These are phyloP conservation scores for Apteryx mantelli DNA, from an alignment of 2,113 vertebrate genomes.

Conservation along the genomic window DNA sequence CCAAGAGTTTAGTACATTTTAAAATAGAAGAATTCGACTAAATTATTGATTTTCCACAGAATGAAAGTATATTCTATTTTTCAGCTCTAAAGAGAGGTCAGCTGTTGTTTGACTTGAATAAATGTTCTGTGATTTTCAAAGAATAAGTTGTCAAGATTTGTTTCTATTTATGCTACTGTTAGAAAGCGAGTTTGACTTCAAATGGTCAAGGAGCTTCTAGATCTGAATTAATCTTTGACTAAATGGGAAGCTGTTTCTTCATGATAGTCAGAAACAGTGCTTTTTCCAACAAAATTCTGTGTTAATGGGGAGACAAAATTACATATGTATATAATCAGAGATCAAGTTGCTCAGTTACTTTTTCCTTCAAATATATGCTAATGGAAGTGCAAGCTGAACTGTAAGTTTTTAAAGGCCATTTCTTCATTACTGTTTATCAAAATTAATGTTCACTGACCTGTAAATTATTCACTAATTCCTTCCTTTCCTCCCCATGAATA, in stretches of 20 bases:
- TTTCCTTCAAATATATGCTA: background rate
- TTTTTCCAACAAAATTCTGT: background rate
- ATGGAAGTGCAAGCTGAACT: background rate
- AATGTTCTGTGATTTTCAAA: background rate
- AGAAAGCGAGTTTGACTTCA: background rate
- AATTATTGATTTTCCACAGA: conserved; percentile 12
- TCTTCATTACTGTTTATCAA: background rate
- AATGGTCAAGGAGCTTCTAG: background rate
- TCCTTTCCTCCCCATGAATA: background rate
- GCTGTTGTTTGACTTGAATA: background rate
- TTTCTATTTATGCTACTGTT: background rate
- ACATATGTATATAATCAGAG: background rate
- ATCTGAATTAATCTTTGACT: background rate
- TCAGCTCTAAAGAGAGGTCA: background rate
- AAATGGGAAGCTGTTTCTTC: background rate
- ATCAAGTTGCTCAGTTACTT: background rate
- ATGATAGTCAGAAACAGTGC: background rate
- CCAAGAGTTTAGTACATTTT: background rate
- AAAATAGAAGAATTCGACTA: conserved; percentile 10
- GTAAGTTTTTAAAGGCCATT: background rate
- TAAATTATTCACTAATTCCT: background rate
- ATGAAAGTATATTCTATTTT: background rate
- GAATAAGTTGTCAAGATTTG: background rate
- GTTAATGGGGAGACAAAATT: background rate
- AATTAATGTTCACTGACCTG: background rate